Evolutionary conservation across 1,140 invertebrate genomes (phyloP).

Genomic region (Propsilocerus akamusi): DNA sequence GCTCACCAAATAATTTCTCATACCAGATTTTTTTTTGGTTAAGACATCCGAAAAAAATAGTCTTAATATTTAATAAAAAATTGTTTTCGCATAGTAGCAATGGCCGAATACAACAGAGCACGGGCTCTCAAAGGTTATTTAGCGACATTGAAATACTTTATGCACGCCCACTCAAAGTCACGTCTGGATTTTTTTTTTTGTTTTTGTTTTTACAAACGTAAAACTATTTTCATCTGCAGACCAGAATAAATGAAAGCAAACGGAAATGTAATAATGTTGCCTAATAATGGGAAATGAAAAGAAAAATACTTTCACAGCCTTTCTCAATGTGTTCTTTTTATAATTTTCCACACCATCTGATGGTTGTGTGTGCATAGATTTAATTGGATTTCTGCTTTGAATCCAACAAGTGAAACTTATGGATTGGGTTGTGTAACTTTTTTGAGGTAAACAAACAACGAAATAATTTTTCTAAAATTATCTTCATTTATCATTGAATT

Average conservation of each 20-base stretch:
- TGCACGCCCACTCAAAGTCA: neutral
- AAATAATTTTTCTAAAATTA: too few species aligned
- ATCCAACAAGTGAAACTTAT: neutral
- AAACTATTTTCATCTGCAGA: neutral
- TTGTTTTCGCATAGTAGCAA: too few species aligned
- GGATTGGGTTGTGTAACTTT: too few species aligned
- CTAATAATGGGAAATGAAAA: neutral
- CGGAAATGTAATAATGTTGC: neutral
- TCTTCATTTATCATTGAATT: neutral
- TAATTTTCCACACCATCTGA: neutral
- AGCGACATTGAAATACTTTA: neutral
- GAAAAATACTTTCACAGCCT: too few species aligned
- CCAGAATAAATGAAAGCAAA: neutral
- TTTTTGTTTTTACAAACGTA: too few species aligned
- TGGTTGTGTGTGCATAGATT: neutral
- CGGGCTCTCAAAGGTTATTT: too few species aligned
- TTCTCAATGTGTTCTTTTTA: neutral
- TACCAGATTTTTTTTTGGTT: too few species aligned
- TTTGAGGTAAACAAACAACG: too few species aligned
- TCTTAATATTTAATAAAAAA: too few species aligned
- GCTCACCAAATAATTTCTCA: too few species aligned
- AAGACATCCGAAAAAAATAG: too few species aligned
- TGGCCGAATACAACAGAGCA: too few species aligned
- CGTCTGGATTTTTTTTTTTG: slow-evolving; percentile 1
- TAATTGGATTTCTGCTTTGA: neutral